Evolutionary conservation across 2,113 vertebrate species (phyloP).

Genomic region (Phrynosoma blainvillii): DNA sequence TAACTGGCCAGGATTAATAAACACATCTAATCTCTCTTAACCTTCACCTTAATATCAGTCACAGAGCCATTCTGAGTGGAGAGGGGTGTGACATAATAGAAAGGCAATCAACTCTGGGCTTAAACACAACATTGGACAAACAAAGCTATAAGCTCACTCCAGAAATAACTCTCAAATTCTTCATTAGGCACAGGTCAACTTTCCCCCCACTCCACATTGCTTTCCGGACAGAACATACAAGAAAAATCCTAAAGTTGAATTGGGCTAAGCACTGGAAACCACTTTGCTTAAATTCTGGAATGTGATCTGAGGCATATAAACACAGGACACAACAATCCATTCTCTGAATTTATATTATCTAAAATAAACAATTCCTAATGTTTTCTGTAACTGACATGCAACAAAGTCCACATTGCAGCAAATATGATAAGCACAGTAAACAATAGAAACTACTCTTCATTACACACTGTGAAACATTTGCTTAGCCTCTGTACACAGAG

Average conservation of each 20-base stretch:
- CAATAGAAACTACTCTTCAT: conserved; percentile 65
- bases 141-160: conserved; percentile 27
- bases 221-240: conserved; percentile 21
- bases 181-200: conserved; percentile 50
- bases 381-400: conserved; percentile 72
- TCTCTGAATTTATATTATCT: conserved; percentile 77
- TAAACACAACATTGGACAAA: conserved; percentile 50
- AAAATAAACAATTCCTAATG: conserved; percentile 74
- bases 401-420: conserved; percentile 68
- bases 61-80: conserved; percentile 4
- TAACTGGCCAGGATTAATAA: conserved; percentile 21
- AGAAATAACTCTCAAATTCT: conserved; percentile 44
- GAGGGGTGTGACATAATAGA: neutral
- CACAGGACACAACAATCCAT: conserved; percentile 64
- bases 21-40: conserved; percentile 10
- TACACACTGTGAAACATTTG: conserved; percentile 66
- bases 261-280: conserved; percentile 69
- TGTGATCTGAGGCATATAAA: conserved; percentile 68
- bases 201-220: conserved; percentile 47
- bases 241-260: conserved; percentile 55
- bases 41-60: conserved; percentile 3
- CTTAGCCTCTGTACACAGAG: conserved; percentile 62
- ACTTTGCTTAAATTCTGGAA: conserved; percentile 71
- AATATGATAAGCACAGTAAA: conserved; percentile 70
- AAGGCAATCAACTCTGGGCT: conserved; percentile 27